Evolutionary conservation across 2,113 vertebrate genomes (phyloP).

Genomic region (Pontoporia blainvillei): DNA sequence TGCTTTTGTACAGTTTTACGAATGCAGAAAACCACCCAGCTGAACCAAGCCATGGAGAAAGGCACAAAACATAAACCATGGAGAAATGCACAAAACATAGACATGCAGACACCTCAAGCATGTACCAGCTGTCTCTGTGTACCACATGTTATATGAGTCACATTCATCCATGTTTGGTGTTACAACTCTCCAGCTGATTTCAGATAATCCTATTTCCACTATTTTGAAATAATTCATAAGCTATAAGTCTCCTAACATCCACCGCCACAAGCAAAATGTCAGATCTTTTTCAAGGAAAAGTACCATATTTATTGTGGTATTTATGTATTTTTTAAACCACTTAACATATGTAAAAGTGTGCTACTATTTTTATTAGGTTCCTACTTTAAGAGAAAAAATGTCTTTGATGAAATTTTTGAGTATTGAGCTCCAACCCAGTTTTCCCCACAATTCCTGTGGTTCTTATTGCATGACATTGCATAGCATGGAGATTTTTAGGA

Average conservation of each 20-base stretch:
- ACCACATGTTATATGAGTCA: not conserved
- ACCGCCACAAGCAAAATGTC: not conserved
- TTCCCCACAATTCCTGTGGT: not conserved
- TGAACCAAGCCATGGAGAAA: not conserved
- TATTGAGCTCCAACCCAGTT: not conserved
- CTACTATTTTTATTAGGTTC: not conserved
- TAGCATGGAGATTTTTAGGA: not conserved
- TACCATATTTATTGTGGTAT: not conserved
- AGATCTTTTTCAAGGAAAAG: not conserved
- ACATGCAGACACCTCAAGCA: not conserved
- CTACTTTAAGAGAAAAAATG: not conserved
- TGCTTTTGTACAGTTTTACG: not conserved
- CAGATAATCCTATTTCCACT: not conserved
- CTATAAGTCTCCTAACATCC: not conserved
- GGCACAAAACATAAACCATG: not conserved
- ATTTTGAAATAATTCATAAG: not conserved
- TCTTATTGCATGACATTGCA: not conserved
- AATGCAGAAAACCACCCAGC: not conserved
- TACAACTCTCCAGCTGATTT: not conserved
- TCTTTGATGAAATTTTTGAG: not conserved
- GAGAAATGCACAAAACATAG: not conserved
- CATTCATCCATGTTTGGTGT: not conserved
- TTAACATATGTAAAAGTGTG: not conserved
- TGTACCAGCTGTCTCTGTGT: not conserved
- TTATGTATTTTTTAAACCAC: not conserved